A percentile compares a stretch with the other conserved stretches of the same genome.
Conservation (phyloP, 2,797 vertebrate species). For the Gambelia wislizenii region DNA sequence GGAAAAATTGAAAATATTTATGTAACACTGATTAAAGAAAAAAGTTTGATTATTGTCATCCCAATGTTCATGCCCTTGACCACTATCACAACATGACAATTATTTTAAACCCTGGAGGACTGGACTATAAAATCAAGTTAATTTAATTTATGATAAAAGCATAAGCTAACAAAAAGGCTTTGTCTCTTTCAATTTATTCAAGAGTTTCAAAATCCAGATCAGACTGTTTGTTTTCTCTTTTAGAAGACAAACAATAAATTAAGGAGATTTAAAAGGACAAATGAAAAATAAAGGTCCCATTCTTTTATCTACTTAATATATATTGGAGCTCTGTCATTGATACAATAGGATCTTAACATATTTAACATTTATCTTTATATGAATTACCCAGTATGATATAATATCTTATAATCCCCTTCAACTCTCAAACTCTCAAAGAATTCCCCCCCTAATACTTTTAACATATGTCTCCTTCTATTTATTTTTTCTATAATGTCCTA, state of each 20-base stretch:
- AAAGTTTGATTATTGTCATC: slow-evolving; percentile 10
- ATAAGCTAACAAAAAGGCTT: slow-evolving; percentile 8
- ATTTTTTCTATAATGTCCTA: no score
- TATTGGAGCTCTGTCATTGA: not conserved
- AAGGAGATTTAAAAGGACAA: not conserved
- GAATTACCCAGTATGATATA: no score
- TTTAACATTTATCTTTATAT: not conserved
- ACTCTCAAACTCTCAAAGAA: no score
- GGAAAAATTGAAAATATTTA: slow-evolving; percentile 7
- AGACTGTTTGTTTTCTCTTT: not conserved
- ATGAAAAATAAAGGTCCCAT: not conserved
- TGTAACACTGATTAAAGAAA: slow-evolving; percentile 10
- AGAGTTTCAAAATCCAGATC: not conserved
- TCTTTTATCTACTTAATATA: not conserved
- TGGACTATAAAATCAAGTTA: slow-evolving; percentile 7
- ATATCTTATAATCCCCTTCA: no score
- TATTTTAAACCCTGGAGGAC: slow-evolving; percentile 8
- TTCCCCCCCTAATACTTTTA: no score
- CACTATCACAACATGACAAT: not conserved
- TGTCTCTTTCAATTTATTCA: slow-evolving; percentile 27
- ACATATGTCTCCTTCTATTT: no score
- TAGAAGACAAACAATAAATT: not conserved
- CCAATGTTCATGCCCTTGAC: slow-evolving; percentile 7
- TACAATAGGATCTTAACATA: not conserved
- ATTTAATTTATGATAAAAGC: slow-evolving; percentile 33